These are phyloP conservation scores for Eurytoma adleriae DNA, from an alignment of 2,888 invertebrate genomes.

Conservation along the genomic window DNA sequence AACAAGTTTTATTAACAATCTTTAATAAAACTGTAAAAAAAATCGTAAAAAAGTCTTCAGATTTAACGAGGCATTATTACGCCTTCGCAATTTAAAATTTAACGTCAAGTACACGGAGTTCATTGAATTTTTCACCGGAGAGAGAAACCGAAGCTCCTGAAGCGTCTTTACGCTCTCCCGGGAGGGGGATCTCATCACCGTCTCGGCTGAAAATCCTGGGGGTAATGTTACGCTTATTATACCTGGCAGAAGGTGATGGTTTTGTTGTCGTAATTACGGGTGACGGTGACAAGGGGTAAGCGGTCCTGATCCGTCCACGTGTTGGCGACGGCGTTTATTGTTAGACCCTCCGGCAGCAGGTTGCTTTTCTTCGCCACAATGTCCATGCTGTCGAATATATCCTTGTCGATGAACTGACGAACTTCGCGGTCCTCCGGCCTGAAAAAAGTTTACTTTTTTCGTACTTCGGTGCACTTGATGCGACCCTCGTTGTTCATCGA, in stretches of 20 bases:
- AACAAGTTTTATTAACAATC: too few relatives aligned
- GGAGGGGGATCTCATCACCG: conserved; percentile 6
- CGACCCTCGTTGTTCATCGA: too few relatives aligned
- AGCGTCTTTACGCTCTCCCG: too few relatives aligned
- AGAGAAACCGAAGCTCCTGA: too few relatives aligned
- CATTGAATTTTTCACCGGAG: too few relatives aligned
- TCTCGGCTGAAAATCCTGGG: not conserved
- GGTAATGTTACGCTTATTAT: not conserved
- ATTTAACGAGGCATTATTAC: too few relatives aligned
- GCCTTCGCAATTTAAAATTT: too few relatives aligned
- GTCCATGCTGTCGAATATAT: conserved; percentile 87
- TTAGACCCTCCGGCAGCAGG: conserved; percentile 78
- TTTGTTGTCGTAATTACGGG: conserved; percentile 82
- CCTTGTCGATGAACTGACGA: conserved; percentile 67
- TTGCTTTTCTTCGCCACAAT: conserved; percentile 80
- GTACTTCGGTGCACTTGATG: too few relatives aligned
- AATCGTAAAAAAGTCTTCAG: too few relatives aligned
- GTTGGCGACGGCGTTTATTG: conserved; percentile 84
- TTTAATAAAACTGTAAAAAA: too few relatives aligned
- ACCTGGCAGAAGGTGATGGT: conserved; percentile 83
- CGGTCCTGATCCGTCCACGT: conserved; percentile 91
- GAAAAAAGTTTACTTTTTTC: not conserved
- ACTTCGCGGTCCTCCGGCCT: conserved; percentile 25
- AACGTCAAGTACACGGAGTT: too few relatives aligned
- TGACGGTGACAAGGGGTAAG: conserved; percentile 85